These are phyloP conservation scores for Neofelis nebulosa DNA, from an alignment of 2,113 vertebrate genomes.

Conservation along the genomic window DNA sequence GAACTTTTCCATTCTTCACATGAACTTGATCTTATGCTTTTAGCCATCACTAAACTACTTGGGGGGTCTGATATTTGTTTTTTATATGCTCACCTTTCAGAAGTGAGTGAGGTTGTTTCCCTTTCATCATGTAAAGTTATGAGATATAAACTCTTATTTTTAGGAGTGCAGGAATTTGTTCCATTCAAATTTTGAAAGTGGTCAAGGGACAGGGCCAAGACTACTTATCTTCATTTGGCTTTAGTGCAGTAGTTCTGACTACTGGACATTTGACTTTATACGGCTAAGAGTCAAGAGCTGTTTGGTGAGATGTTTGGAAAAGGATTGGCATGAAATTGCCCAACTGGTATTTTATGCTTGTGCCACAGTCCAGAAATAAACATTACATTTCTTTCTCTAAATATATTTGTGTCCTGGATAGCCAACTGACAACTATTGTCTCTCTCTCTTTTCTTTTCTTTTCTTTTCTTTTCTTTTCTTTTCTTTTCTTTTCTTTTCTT, in stretches of 20 bases:
- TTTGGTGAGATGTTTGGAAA: constrained; percentile 46
- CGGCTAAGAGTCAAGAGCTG: constrained; percentile 50
- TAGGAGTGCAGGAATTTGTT: background rate
- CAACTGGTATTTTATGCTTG: constrained; percentile 57
- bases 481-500: too few species aligned
- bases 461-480: too few species aligned
- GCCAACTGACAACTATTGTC: constrained; percentile 47
- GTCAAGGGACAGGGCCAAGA: background rate
- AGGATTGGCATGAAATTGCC: constrained; percentile 6
- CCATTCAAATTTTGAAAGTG: background rate
- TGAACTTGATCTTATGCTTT: background rate
- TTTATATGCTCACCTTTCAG: background rate
- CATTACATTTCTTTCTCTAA: constrained; percentile 59
- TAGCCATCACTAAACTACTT: background rate
- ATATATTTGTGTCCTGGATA: background rate
- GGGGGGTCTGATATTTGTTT: background rate
- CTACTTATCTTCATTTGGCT: constrained; percentile 24
- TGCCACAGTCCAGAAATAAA: constrained; percentile 53
- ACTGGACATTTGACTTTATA: background rate
- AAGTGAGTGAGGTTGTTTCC: background rate
- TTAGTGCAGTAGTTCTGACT: constrained; percentile 55
- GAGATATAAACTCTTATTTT: background rate
- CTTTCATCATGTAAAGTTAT: background rate
- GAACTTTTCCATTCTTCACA: background rate
- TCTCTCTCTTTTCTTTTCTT: too few species aligned